Conservation (phyloP, 92 coral and sea anemone genomes). For the Ricordea florida region DNA sequence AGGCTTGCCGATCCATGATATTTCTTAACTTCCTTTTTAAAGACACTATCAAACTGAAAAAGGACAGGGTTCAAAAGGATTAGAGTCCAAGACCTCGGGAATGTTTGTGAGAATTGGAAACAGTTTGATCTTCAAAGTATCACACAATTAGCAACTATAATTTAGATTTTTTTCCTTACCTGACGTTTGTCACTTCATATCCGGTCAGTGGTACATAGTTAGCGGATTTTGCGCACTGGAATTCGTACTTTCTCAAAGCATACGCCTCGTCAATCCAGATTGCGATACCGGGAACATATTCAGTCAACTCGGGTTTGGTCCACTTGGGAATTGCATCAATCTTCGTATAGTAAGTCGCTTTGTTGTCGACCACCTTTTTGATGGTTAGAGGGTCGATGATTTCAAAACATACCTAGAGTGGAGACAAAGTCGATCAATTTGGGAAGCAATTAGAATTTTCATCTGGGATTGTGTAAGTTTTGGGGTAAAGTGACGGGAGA, state of each 20-base stretch:
- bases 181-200: slow-evolving; percentile 60
- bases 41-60: background rate
- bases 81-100: too few species aligned
- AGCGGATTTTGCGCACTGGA: slow-evolving; percentile 70
- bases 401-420: slow-evolving; percentile 88
- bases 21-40: too few species aligned
- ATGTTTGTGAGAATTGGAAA: too few species aligned
- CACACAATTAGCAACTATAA: background rate
- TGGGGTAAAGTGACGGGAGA: too few species aligned
- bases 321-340: slow-evolving; percentile 75
- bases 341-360: slow-evolving; percentile 71
- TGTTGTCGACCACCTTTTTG: slow-evolving; percentile 67
- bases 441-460: too few species aligned
- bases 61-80: too few species aligned
- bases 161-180: slow-evolving; percentile 42
- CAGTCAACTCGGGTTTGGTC: slow-evolving; percentile 74
- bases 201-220: slow-evolving; percentile 73
- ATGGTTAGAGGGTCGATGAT: slow-evolving; percentile 81
- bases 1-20: too few species aligned
- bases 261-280: slow-evolving; percentile 73
- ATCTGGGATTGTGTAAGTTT: too few species aligned
- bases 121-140: background rate
- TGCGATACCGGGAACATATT: slow-evolving; percentile 76
- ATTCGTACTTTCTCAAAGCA: slow-evolving; percentile 79
- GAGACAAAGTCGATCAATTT: too few species aligned